Percentiles rank a stretch among this genome's conserved stretches.
Conservation (phyloP, 2,797 vertebrate genomes). For the Megalops cyprinoides region DNA sequence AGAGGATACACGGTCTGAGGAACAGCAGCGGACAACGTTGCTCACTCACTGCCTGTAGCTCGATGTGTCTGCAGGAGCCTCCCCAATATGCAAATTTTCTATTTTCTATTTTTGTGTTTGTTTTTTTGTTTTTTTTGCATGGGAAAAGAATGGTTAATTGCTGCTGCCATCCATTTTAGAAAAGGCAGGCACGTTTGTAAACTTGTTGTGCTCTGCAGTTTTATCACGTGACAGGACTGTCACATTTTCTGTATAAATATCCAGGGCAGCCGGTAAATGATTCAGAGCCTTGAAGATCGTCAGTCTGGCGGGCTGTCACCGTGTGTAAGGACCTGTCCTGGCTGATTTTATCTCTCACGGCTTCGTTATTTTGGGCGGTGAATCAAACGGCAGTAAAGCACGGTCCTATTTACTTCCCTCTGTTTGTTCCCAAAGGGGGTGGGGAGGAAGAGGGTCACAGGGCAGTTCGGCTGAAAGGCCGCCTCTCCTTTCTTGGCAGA, state of each 20-base stretch:
- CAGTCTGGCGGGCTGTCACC: constrained; percentile 47
- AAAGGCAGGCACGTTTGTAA: constrained; percentile 8
- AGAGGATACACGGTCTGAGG: not conserved
- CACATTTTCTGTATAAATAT: constrained; percentile 48
- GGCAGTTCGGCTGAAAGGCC: constrained; percentile 62
- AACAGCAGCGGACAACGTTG: not conserved
- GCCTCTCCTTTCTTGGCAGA: not conserved
- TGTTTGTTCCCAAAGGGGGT: constrained; percentile 51
- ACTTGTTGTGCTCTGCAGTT: not conserved
- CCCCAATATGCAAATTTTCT: not conserved
- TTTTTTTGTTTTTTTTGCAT: not conserved
- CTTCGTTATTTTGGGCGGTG: constrained; percentile 60
- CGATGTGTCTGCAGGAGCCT: not conserved
- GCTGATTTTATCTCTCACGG: constrained; percentile 62
- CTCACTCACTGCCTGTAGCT: not conserved
- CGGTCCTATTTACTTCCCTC: constrained; percentile 47
- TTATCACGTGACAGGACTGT: constrained; percentile 9
- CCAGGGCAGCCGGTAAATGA: constrained; percentile 58
- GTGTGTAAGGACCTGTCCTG: constrained; percentile 58
- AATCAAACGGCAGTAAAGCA: constrained; percentile 50
- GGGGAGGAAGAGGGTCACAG: constrained; percentile 45
- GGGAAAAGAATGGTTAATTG: constrained; percentile 26
- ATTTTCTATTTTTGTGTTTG: too few species aligned
- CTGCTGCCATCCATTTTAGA: constrained; percentile 27
- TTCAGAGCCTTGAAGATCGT: constrained; percentile 56